A percentile compares a stretch with the other conserved stretches of the same genome.
phyloP scores from a whole-genome alignment of 92 coral and sea anemone species.

The Isaurus tuberculatus region DNA sequence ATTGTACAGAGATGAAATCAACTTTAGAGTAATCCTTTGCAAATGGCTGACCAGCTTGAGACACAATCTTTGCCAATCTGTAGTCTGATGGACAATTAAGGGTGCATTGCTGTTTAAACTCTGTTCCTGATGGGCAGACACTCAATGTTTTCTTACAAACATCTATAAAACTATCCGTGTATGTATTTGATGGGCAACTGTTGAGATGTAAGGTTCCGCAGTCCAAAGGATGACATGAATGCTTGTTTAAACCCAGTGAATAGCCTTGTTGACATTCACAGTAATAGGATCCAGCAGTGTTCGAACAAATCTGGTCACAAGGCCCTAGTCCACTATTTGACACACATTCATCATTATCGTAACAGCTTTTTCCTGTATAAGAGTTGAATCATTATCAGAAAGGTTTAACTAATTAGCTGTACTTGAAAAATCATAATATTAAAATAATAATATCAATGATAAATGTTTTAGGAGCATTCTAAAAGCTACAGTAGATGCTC shows the following conservation, averaged over 20 bases:
- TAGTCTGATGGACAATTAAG: constrained; percentile 67
- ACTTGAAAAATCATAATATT: neutral
- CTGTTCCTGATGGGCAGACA: constrained; percentile 68
- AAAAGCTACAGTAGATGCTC: too few relatives aligned
- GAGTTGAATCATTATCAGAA: neutral
- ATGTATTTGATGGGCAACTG: constrained; percentile 77
- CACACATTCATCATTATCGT: constrained; percentile 80
- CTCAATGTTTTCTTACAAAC: constrained; percentile 65
- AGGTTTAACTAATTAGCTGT: neutral
- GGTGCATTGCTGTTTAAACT: constrained; percentile 55
- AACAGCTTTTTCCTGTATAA: constrained; percentile 63
- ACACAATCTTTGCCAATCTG: constrained; percentile 70
- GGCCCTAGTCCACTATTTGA: constrained; percentile 69
- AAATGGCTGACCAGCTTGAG: constrained; percentile 69
- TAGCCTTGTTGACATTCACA: constrained; percentile 79
- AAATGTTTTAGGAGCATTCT: too few relatives aligned
- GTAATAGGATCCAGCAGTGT: constrained; percentile 73
- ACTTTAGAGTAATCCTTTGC: constrained; percentile 67
- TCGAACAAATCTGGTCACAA: constrained; percentile 81
- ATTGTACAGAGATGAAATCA: constrained; percentile 67
- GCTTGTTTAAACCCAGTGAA: constrained; percentile 43
- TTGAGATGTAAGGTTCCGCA: constrained; percentile 64
- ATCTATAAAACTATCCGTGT: constrained; percentile 69
- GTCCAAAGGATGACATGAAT: constrained; percentile 64
- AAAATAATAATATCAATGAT: neutral